Evolutionary conservation across 2,113 vertebrate genomes (phyloP).

Genomic region (Barbus barbus): DNA sequence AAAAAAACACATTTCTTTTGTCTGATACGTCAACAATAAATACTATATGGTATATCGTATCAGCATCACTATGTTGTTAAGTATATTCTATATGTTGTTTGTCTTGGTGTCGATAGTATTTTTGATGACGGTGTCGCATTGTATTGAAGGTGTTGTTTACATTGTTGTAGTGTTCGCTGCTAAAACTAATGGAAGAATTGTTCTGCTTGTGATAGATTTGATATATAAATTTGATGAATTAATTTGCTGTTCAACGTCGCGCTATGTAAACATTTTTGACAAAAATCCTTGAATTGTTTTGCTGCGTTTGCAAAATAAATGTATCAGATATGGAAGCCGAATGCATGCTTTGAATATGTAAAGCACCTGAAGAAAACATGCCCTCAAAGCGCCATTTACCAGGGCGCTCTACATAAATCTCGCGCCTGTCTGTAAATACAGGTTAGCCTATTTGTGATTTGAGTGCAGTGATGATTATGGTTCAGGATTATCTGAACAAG

Average conservation of each 20-base stretch:
- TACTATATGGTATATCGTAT: no score
- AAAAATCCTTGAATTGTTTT: neutral
- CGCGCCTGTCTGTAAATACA: neutral
- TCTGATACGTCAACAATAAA: neutral
- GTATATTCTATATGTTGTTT: neutral
- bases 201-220: neutral
- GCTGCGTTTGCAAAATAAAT: neutral
- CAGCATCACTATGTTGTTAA: neutral
- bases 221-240: neutral
- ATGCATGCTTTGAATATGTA: neutral
- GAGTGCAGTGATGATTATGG: neutral
- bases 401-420: neutral
- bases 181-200: neutral
- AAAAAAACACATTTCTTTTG: neutral
- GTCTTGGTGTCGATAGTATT: neutral
- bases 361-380: neutral
- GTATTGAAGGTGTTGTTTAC: slow-evolving; percentile 43
- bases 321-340: neutral
- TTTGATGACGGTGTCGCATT: slow-evolving; percentile 41
- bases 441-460: neutral
- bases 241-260: neutral
- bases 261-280: neutral
- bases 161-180: neutral
- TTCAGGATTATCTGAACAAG: neutral
- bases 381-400: neutral